Conservation (phyloP, 2,888 invertebrate species). For the Apodemia duryi region DNA sequence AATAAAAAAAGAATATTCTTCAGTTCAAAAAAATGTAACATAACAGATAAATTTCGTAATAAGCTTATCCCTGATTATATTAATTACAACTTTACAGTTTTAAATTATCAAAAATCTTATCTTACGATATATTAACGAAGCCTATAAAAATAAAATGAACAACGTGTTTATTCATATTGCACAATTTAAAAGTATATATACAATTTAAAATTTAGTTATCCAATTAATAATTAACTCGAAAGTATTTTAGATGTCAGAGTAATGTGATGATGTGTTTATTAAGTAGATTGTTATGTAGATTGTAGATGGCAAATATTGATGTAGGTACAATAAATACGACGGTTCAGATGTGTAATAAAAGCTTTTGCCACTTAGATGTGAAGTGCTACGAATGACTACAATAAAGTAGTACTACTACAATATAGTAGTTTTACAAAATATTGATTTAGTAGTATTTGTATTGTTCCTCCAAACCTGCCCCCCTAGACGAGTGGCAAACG, state of each 20-base stretch:
- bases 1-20: conserved; percentile 47
- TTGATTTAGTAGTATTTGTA: no score
- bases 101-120: conserved; percentile 48
- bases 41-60: conserved; percentile 63
- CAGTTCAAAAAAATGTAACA: conserved; percentile 51
- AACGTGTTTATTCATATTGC: conserved; percentile 68
- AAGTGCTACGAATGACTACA: no score
- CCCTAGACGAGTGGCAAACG: no score
- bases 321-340: no score
- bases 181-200: conserved; percentile 61
- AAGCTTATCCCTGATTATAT: conserved; percentile 61
- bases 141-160: conserved; percentile 58
- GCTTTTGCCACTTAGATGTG: no score
- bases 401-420: no score
- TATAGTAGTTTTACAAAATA: no score
- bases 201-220: conserved; percentile 29
- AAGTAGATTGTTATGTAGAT: background rate
- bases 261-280: background rate
- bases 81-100: conserved; percentile 73
- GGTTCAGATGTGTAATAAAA: no score
- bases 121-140: conserved; percentile 58
- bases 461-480: no score
- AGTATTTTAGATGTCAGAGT: background rate
- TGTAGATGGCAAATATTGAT: no score
- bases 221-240: background rate